These are phyloP conservation scores for Dasysyrphus albostriatus DNA, from an alignment of 2,888 invertebrate species.

Conservation along the genomic window DNA sequence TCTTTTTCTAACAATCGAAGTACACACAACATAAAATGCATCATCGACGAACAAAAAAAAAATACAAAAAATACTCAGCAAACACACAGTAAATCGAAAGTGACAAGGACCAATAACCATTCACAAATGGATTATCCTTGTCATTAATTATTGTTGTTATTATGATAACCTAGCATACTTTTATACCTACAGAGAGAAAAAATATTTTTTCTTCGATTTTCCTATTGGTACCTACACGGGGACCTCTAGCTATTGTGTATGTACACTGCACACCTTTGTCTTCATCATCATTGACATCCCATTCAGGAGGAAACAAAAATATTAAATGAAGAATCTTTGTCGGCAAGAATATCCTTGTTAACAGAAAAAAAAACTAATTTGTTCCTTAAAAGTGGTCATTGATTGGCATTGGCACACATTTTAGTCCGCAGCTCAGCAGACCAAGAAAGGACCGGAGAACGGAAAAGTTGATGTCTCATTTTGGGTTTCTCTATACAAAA, in stretches of 20 bases:
- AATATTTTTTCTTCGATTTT: conserved; percentile 32
- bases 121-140: conserved; percentile 74
- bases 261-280: conserved; percentile 14
- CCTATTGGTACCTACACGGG: not conserved
- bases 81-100: conserved; percentile 50
- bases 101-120: conserved; percentile 69
- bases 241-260: not conserved
- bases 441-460: not conserved
- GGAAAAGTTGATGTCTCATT: conserved; percentile 22
- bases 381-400: conserved; percentile 21
- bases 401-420: conserved; percentile 29
- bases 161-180: conserved; percentile 48
- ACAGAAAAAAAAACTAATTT: not conserved
- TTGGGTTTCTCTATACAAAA: not conserved
- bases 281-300: conserved; percentile 4
- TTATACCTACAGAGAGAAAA: not conserved
- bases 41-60: not conserved
- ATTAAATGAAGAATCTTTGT: conserved; percentile 39
- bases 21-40: conserved; percentile 6
- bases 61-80: not conserved
- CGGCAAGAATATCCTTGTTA: conserved; percentile 35
- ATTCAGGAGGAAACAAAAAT: not conserved
- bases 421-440: not conserved
- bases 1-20: not conserved
- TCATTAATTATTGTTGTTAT: conserved; percentile 75